These are phyloP conservation scores for Drosophila pallidifrons DNA, from an alignment of 1,140 invertebrate species.

Conservation along the genomic window DNA sequence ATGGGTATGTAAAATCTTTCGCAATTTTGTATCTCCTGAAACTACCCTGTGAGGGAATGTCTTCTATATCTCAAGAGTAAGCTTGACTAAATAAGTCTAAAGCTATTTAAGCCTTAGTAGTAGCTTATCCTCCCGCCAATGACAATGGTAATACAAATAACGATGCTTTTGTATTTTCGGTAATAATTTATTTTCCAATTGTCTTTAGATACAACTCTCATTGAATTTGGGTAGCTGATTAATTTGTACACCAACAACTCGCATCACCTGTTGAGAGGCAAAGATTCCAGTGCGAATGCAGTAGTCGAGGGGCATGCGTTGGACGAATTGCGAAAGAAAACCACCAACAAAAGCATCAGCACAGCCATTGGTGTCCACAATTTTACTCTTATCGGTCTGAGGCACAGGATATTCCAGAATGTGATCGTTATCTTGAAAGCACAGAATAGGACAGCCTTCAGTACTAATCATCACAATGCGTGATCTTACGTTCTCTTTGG, in stretches of 20 bases:
- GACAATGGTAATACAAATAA: no score
- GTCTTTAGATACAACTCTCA: constrained; percentile 50
- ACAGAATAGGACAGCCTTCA: constrained; percentile 50
- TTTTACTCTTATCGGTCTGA: constrained; percentile 88
- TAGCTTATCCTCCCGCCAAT: no score
- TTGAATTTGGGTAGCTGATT: constrained; percentile 62
- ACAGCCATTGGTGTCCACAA: constrained; percentile 98
- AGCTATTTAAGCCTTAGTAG: no score
- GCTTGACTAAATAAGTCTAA: no score
- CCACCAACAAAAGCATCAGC: constrained; percentile 99
- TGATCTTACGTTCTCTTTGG: constrained; percentile 43
- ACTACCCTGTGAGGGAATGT: no score
- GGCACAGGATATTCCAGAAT: constrained; percentile 86
- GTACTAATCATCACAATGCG: constrained; percentile 57
- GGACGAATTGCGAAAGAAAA: constrained; percentile 95
- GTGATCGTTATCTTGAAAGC: constrained; percentile 57
- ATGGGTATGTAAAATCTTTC: no score
- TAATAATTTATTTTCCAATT: background rate
- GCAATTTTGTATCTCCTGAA: no score
- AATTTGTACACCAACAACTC: constrained; percentile 54
- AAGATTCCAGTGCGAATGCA: constrained; percentile 69
- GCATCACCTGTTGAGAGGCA: constrained; percentile 54
- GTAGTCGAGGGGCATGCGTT: constrained; percentile 86
- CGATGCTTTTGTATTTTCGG: background rate
- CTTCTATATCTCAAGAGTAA: no score